These are phyloP conservation scores for Sebastolobus altivelis DNA, from an alignment of 2,797 vertebrate genomes.

Conservation along the genomic window DNA sequence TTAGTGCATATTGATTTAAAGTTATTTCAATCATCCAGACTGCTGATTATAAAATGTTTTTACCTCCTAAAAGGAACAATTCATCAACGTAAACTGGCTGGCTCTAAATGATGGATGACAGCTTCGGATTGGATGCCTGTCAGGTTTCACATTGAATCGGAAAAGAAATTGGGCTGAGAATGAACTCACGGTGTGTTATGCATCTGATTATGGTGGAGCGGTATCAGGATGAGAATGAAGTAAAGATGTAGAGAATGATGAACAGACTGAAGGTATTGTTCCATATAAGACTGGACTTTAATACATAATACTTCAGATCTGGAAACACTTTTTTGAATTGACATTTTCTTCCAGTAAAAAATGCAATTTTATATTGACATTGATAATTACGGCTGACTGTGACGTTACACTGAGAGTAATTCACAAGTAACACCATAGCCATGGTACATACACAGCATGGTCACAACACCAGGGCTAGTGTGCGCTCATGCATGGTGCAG, in stretches of 20 bases:
- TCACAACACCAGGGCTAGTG: no score
- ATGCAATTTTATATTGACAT: background rate
- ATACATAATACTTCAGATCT: background rate
- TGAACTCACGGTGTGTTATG: background rate
- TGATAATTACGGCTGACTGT: fast-evolving
- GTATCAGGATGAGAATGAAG: no score
- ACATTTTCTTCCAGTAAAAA: background rate
- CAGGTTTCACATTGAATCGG: conserved; percentile 15
- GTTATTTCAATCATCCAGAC: conserved; percentile 21
- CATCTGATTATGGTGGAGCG: background rate
- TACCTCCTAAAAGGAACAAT: conserved; percentile 15
- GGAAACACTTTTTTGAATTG: background rate
- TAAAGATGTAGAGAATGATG: conserved; percentile 1
- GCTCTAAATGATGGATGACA: conserved; percentile 14
- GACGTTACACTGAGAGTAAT: no score
- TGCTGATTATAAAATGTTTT: background rate
- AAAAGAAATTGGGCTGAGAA: background rate
- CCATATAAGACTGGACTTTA: background rate
- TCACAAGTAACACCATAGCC: no score
- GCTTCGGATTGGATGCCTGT: conserved; percentile 22
- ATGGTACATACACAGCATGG: no score
- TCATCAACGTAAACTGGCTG: conserved; percentile 24
- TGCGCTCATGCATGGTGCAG: no score
- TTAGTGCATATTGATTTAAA: background rate
- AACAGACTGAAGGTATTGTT: background rate